Conservation (phyloP, 2,888 invertebrate species). For the Rhagium mordax region DNA sequence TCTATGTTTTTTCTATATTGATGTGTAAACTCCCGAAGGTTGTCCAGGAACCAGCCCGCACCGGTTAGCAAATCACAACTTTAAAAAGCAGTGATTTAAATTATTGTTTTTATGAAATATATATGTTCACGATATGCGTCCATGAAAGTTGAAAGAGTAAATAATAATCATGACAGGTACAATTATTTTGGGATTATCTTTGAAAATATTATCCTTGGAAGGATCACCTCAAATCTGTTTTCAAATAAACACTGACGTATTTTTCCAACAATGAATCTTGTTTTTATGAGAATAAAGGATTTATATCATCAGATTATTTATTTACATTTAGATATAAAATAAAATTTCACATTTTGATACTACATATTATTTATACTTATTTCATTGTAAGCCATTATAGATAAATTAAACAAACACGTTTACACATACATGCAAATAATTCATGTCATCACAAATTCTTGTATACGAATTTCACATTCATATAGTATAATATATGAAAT, state of each 20-base stretch:
- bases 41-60: too few relatives aligned
- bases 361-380: slow-evolving; percentile 2
- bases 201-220: neutral
- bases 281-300: slow-evolving; percentile 20
- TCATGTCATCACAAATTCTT: neutral
- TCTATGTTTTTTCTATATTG: too few relatives aligned
- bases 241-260: slow-evolving; percentile 9
- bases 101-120: too few relatives aligned
- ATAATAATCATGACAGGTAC: neutral
- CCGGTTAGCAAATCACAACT: too few relatives aligned
- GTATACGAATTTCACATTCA: neutral
- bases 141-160: neutral
- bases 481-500: neutral
- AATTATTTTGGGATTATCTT: neutral
- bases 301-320: slow-evolving; percentile 15
- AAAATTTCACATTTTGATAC: slow-evolving; percentile 14
- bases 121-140: neutral
- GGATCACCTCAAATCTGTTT: slow-evolving; percentile 9
- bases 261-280: slow-evolving; percentile 17
- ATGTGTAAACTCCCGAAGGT: too few relatives aligned
- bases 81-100: too few relatives aligned
- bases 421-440: neutral
- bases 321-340: slow-evolving; percentile 12
- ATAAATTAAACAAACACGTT: slow-evolving; percentile 3
- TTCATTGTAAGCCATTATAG: slow-evolving; percentile 9